Percentiles rank a stretch among this genome's conserved stretches.
Conservation (phyloP, 2,797 vertebrate genomes). For the Hoplostethus atlanticus region DNA sequence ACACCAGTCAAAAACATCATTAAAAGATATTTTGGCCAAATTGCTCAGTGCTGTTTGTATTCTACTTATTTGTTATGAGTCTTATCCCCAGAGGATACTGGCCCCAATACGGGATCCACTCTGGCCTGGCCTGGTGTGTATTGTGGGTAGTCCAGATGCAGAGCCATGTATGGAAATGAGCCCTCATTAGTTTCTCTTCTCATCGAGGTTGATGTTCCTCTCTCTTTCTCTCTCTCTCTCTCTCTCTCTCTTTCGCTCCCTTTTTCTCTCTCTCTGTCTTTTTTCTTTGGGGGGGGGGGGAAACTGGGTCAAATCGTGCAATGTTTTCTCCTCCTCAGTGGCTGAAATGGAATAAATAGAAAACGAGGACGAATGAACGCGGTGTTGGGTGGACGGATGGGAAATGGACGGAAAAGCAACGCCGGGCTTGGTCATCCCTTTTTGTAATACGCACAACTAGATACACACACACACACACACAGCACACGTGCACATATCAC, state of each 20-base stretch:
- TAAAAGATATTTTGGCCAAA: too few species aligned
- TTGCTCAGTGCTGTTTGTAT: constrained; percentile 5
- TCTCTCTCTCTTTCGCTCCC: constrained; percentile 39
- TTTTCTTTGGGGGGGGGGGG: constrained; percentile 73
- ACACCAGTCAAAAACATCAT: too few species aligned
- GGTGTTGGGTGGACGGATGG: constrained; percentile 36
- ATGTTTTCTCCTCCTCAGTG: constrained; percentile 36
- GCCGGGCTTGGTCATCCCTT: constrained; percentile 6
- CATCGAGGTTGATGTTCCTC: constrained; percentile 51
- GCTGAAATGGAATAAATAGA: constrained; percentile 63
- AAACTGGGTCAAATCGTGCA: constrained; percentile 74
- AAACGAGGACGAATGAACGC: constrained; percentile 42
- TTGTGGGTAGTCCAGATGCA: constrained; percentile 39
- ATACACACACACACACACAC: not conserved
- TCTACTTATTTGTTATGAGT: constrained; percentile 11
- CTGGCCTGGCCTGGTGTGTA: constrained; percentile 40
- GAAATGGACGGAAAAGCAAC: constrained; percentile 20
- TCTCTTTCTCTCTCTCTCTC: constrained; percentile 44
- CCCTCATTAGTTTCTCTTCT: constrained; percentile 68
- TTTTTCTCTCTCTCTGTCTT: constrained; percentile 59
- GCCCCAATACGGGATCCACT: constrained; percentile 12
- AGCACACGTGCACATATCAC: not conserved
- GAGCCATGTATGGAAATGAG: constrained; percentile 67
- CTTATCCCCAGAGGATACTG: constrained; percentile 16
- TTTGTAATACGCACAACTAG: not conserved